phyloP scores from a whole-genome alignment of 2,113 vertebrate genomes.

The Sarotherodon lohbergeri region DNA sequence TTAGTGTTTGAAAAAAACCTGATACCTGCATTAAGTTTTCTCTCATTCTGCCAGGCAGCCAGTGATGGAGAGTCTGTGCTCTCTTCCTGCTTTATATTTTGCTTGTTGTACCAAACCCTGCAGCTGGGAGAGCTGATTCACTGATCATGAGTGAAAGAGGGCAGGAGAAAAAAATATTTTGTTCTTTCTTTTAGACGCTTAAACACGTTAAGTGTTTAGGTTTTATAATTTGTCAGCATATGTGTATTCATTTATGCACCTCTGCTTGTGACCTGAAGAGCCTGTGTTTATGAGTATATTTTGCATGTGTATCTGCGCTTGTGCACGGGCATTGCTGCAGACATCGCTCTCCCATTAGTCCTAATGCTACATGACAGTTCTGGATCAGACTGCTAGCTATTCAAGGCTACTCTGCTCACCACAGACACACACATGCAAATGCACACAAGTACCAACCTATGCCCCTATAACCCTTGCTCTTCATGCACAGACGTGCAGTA shows the following conservation, averaged over 20 bases:
- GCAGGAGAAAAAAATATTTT: not conserved
- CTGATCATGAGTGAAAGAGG: not conserved
- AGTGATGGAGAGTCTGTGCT: constrained; percentile 24
- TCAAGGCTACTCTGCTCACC: constrained; percentile 28
- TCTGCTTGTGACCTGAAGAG: not conserved
- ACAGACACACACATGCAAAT: not conserved
- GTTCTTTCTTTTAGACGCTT: not conserved
- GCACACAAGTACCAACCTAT: not conserved
- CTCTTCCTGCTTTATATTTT: not conserved
- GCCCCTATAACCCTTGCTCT: not conserved
- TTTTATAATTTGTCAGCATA: not conserved
- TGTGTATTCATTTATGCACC: not conserved
- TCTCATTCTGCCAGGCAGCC: not conserved
- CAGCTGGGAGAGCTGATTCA: constrained; percentile 28
- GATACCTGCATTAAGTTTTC: not conserved
- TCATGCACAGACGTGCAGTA: not conserved
- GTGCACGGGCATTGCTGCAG: not conserved
- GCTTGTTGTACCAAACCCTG: constrained; percentile 29
- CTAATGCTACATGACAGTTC: constrained; percentile 72
- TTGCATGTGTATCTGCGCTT: not conserved
- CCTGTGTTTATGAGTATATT: not conserved
- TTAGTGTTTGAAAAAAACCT: not conserved
- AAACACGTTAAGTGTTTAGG: not conserved
- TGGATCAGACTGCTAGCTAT: constrained; percentile 67
- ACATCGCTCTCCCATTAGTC: constrained; percentile 43